A percentile compares a stretch with the other conserved stretches of the same genome.
Evolutionary conservation across 2,888 invertebrate species (phyloP).

Genomic region (Torymus aiolomorphi): DNA sequence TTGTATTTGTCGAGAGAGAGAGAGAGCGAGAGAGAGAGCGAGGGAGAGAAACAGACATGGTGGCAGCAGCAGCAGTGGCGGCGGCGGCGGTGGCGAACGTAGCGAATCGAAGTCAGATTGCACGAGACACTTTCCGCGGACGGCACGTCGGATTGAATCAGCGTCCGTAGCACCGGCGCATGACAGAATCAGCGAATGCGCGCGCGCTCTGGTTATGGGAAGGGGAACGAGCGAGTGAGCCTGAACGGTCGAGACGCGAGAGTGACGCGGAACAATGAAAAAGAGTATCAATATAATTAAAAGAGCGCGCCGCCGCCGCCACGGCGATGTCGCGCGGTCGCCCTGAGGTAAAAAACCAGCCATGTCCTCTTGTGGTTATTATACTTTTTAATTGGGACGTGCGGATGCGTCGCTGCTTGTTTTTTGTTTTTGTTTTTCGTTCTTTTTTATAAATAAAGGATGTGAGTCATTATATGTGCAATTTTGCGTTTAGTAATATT

Average conservation of each 20-base stretch:
- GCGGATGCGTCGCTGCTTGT: too few relatives aligned
- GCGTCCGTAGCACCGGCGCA: constrained; percentile 8
- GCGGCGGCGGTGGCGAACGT: constrained; percentile 20
- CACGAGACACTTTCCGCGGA: constrained; percentile 53
- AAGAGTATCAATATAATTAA: constrained; percentile 46
- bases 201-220: neutral
- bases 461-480: too few relatives aligned
- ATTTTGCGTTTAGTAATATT: too few relatives aligned
- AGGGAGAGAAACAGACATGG: neutral
- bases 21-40: constrained; percentile 18
- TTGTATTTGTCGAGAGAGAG: constrained; percentile 50
- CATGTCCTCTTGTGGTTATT: too few relatives aligned
- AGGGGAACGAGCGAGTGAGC: neutral
- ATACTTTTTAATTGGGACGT: too few relatives aligned
- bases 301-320: neutral
- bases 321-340: too few relatives aligned
- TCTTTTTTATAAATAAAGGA: too few relatives aligned
- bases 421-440: too few relatives aligned
- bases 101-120: constrained; percentile 57
- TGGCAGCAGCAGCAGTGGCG: neutral
- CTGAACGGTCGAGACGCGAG: neutral
- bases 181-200: constrained; percentile 25
- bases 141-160: constrained; percentile 54
- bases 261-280: constrained; percentile 25
- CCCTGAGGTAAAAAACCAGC: too few relatives aligned